These are phyloP conservation scores for Venustoraphidia nigricollis DNA, from an alignment of 2,888 invertebrate genomes.

Conservation along the genomic window DNA sequence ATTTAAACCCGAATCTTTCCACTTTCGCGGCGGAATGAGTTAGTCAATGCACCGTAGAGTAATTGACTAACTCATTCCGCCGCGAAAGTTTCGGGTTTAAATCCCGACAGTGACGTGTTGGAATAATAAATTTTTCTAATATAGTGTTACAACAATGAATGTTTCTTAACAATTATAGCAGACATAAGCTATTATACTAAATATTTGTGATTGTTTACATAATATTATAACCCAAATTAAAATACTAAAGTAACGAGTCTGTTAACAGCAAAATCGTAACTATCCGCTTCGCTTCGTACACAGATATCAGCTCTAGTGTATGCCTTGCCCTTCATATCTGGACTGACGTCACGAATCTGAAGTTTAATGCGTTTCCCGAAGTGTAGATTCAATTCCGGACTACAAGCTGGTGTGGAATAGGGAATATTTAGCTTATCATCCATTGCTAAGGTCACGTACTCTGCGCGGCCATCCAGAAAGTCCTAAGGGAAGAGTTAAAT, in stretches of 20 bases:
- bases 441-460: slow-evolving; percentile 33
- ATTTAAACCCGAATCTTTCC: too few relatives aligned
- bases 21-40: too few relatives aligned
- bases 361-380: slow-evolving; percentile 29
- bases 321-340: slow-evolving; percentile 23
- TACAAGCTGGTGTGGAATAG: slow-evolving; percentile 31
- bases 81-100: too few relatives aligned
- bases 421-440: slow-evolving; percentile 26
- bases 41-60: too few relatives aligned
- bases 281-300: slow-evolving; percentile 33
- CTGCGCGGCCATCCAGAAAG: slow-evolving; percentile 29
- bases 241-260: slow-evolving; percentile 27
- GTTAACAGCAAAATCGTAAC: slow-evolving; percentile 33
- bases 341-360: slow-evolving; percentile 30
- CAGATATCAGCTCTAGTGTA: slow-evolving; percentile 32
- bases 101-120: too few relatives aligned
- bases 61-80: too few relatives aligned
- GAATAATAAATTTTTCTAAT: too few relatives aligned
- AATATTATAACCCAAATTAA: slow-evolving; percentile 9
- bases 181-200: too few relatives aligned
- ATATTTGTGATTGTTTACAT: not conserved
- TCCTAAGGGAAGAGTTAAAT: slow-evolving; percentile 22
- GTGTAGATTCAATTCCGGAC: slow-evolving; percentile 33
- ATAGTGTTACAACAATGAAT: too few relatives aligned
- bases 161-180: too few relatives aligned